Evolutionary conservation across 1,140 invertebrate species (phyloP), one percentile per base, ranked within the genome.

Genomic region (Hylyphantes graminicola): DNA sequence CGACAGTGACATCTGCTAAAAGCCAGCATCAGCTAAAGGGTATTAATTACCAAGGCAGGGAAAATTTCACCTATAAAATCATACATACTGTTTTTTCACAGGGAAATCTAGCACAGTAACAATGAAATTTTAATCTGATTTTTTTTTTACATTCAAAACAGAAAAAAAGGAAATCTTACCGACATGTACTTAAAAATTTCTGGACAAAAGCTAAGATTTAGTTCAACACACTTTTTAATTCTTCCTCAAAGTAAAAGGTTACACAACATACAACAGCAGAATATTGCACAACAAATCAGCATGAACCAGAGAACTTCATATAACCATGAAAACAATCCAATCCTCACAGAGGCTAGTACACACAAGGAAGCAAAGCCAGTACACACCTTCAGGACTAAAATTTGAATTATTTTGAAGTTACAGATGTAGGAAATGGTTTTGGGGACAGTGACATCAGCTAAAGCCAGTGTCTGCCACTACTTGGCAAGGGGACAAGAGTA

Each of bases 381-480:
- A 54, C 9, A 54, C n/a, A 73, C 13, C 9, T 72, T 15, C 12
- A 35, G 59, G 48, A 7, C 53, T 21, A 55, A 55, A 35, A 74
- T 59, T n/a, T 15, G 7, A 57, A 61, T 63, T 19, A 63, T 11
- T 63, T 10, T 63, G 17, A 35, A 13, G 17, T 17, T 67, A 12
- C 12, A 19, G 13, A 54, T 13, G 11, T 54, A 64, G 54, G 51
- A 78, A 63, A 35, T 64, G 57, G 67, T 67, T 78, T 59, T 67
- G n/a, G 61, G 77, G 77, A 57, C 70, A 80, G 19, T 80, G 77
- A 80, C 77, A 80, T 55, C 64, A n/a, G 70, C 64, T 59, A 53
- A 53, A 57, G 65, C 77, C 51, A 54, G 59, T 80, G 77, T 80
- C 77, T 80, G 77, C 53, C 64, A 80, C 67, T 63, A 80, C 65